These are phyloP conservation scores for Caenorhabditis drosophilae DNA, from an alignment of 2,888 invertebrate species.

Conservation along the genomic window DNA sequence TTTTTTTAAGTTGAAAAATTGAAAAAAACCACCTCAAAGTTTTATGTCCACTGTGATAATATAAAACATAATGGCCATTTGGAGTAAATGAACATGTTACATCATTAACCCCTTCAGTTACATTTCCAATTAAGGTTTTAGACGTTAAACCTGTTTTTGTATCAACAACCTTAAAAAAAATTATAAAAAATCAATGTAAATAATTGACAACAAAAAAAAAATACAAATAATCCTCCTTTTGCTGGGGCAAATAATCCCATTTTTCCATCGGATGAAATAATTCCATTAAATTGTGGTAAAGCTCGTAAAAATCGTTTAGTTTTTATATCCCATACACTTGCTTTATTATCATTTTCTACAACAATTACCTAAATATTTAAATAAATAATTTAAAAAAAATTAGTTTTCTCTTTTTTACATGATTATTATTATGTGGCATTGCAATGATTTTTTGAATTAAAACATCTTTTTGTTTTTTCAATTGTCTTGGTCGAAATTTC, in stretches of 20 bases:
- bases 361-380: too few relatives aligned
- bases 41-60: constrained; percentile 93
- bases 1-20: not conserved
- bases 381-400: too few relatives aligned
- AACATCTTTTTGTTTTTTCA: constrained; percentile 60
- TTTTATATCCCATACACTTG: constrained; percentile 59
- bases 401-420: too few relatives aligned
- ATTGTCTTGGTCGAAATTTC: constrained; percentile 56
- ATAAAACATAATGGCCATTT: constrained; percentile 91
- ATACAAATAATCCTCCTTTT: constrained; percentile 88
- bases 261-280: constrained; percentile 75
- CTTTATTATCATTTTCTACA: constrained; percentile 58
- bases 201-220: constrained; percentile 15
- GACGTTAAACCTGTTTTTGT: constrained; percentile 86
- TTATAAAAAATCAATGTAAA: not conserved
- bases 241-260: constrained; percentile 88
- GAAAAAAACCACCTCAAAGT: constrained; percentile 77
- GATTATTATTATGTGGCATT: constrained; percentile 50
- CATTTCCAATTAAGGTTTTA: constrained; percentile 83
- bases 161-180: constrained; percentile 76
- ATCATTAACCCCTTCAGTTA: constrained; percentile 95
- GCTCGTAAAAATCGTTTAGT: constrained; percentile 44
- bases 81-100: constrained; percentile 92
- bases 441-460: constrained; percentile 53
- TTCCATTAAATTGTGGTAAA: constrained; percentile 57